Percentiles rank a stretch among this genome's conserved stretches.
Evolutionary conservation across 2,888 invertebrate genomes (phyloP).

Genomic region (Drosophila kambysellisi): DNA sequence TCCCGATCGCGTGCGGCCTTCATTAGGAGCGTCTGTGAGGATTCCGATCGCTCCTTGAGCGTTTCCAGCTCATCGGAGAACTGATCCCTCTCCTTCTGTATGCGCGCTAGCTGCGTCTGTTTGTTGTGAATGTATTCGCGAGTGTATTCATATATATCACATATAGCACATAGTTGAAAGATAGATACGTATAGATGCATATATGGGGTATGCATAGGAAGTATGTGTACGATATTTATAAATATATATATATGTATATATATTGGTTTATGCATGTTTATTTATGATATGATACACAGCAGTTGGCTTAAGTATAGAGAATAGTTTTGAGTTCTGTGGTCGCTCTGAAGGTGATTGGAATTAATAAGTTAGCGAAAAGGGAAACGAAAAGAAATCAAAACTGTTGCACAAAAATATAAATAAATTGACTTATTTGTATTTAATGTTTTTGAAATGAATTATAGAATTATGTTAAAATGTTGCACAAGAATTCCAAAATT

Average conservation of each 20-base stretch:
- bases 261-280: conserved; percentile 21
- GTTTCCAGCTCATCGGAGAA: conserved; percentile 93
- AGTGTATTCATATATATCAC: conserved; percentile 22
- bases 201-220: conserved; percentile 55
- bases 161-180: conserved; percentile 62
- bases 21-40: conserved; percentile 92
- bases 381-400: background rate
- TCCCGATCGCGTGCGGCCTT: conserved; percentile 94
- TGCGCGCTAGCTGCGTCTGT: conserved; percentile 91
- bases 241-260: conserved; percentile 23
- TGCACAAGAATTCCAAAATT: background rate
- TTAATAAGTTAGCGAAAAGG: background rate
- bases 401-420: background rate
- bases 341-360: background rate
- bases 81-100: conserved; percentile 95
- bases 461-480: background rate
- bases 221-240: conserved; percentile 42
- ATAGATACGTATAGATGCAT: conserved; percentile 61
- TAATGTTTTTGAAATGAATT: background rate
- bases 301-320: background rate
- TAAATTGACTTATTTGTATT: background rate
- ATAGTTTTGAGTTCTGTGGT: background rate
- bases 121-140: conserved; percentile 37
- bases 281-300: conserved; percentile 18
- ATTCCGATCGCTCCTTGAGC: conserved; percentile 92